Base-by-base conservation (phyloP, 2,113 vertebrate genomes). In the Chlamydotis undulata region DNA sequence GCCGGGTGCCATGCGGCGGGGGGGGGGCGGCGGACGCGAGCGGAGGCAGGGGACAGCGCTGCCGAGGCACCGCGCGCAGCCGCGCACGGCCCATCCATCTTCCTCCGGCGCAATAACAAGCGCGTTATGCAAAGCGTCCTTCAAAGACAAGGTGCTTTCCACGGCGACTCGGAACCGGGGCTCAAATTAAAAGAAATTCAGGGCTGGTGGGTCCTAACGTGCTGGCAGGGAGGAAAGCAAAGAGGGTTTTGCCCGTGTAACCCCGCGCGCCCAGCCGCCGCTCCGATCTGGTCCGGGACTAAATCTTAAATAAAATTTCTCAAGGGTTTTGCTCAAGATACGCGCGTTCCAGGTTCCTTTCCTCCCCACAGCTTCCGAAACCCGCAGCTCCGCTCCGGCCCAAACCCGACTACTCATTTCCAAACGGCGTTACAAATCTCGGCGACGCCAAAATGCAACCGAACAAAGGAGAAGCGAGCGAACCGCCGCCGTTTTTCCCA, bases 211-310 rank as follows among this genome's bases (percentile, higher is more conserved):
- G 28, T 70, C 47, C 41, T 7, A 63, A 78, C 7, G 5, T 4
- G 4, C 41, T 35, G 3, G 47, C 24, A 18, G 56, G 33, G 23
- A 24, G 9, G 61, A 43, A 60, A 81, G 2, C 22, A 50, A 7
- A 5, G 55, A 76, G 47, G 14, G 7, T 80, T 80, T 23, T 37
- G 17, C 63, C 67, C 0, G 41, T 14, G 41, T 41, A 41, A 41
- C 41, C 41, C 41, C 12, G 41, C 47, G 17, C 47, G 19, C 47
- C 50, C 16, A 7, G 9, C 41, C 35, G 1, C 17, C 2, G 5
- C 19, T 37, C 39, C 4, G 2, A 37, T 10, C 23, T 0, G 7
- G 6, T 43, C 60, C 1, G 0, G 14, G 61, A 60, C 14, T 4
- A 28, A 93, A 65, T n/a, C 52, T 29, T 12, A 50, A 60, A 77